phyloP scores from a whole-genome alignment of 1,140 invertebrate genomes.

The Lucilia sericata region DNA sequence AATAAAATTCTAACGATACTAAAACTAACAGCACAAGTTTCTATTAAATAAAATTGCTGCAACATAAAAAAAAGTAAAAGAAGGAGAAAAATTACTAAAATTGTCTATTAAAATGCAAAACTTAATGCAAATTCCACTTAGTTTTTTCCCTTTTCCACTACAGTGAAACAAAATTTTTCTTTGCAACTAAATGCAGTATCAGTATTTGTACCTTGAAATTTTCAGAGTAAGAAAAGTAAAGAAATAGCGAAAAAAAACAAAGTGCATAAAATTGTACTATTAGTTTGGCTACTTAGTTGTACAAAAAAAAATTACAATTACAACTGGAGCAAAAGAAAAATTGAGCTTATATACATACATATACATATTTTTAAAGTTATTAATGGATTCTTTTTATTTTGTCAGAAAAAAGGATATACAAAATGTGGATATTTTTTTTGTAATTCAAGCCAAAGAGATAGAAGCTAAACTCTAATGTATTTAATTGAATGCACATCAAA shows the following conservation, averaged over 20 bases:
- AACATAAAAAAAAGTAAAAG: neutral
- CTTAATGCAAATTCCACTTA: neutral
- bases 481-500: constrained; percentile 20
- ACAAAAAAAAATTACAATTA: neutral
- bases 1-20: constrained; percentile 16
- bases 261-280: neutral
- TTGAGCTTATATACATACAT: neutral
- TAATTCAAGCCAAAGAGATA: neutral
- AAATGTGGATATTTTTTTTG: neutral
- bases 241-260: neutral
- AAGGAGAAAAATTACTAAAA: neutral
- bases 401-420: neutral
- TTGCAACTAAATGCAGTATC: no score
- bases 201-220: no score
- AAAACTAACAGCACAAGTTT: constrained; percentile 2
- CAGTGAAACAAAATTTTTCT: no score
- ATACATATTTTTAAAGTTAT: neutral
- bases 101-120: neutral
- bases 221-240: neutral
- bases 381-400: neutral
- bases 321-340: neutral
- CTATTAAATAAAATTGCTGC: neutral
- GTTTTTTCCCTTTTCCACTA: neutral
- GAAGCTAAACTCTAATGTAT: neutral
- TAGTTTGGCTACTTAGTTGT: neutral